Evolutionary conservation across 2,797 vertebrate genomes (phyloP), one percentile per base, ranked within the genome.

Genomic region (Sus cebifrons): DNA sequence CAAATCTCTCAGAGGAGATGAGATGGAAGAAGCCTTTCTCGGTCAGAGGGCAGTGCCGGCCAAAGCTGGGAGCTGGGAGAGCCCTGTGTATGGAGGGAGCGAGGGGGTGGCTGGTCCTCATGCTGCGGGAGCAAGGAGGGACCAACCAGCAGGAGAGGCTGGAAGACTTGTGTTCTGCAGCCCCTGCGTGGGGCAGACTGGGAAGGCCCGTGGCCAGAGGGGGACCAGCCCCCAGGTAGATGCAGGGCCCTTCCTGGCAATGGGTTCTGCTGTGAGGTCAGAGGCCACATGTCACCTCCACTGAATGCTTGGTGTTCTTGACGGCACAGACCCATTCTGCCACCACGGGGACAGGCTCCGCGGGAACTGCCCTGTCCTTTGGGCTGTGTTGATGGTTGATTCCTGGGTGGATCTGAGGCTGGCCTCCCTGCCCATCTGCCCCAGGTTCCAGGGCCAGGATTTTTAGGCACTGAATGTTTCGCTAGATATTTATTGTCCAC

Each of bases 301-400:
- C 5, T 0, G 56, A 10, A 29, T 29, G 25, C 36, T 18, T 3
- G 25, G 25, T 6, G 0, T n/a, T 36, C 6, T 0, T 1, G 52
- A 18, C n/a, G 36, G 27, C 0, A 0, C 16, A 58, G 10, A 21
- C 27, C 11, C 60, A 3, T 29, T 18, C 85, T 89, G 56, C 54
- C 52, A 9, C 18, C 3, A 0, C 2, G 16, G 86, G 52, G 23
- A 3, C 40, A 52, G n/a, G 44, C 2, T 32, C 12, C n/a, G 1
- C 0, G 62, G 77, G 85, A 52, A 11, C 54, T 1, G 10, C 21
- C 89, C 17, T 0, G 8, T 13, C 15, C 54, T 36, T 44, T 2
- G n/a, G 21, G 16, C 13, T 1, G 36, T 4, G 44, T 21, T 58
- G 0, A 32, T 16, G 71, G 71, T 10, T 18, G 14, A 7, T 21